Evolutionary conservation across 2,888 invertebrate genomes (phyloP).

Genomic region (Macropis europaea): DNA sequence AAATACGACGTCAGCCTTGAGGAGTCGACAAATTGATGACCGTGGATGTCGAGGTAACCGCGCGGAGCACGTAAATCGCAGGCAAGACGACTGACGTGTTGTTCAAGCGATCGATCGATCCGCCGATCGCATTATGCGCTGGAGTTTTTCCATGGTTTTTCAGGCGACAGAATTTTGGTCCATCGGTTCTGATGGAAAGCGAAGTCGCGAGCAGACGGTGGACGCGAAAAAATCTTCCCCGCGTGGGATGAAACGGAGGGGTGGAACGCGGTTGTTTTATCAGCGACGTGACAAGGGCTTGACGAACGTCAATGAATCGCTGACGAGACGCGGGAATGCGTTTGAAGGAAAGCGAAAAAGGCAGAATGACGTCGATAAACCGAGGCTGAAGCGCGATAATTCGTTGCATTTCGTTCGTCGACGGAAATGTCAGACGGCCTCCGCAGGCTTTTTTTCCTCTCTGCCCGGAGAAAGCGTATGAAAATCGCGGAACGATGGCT

Average conservation of each 20-base stretch:
- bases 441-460: background rate
- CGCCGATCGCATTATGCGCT: no score
- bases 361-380: constrained; percentile 1
- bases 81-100: constrained; percentile 16
- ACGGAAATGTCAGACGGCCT: no score
- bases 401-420: background rate
- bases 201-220: no score
- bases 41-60: background rate
- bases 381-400: background rate
- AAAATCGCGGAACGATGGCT: no score
- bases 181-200: no score
- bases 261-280: constrained; percentile 20
- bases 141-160: no score
- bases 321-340: constrained; percentile 11
- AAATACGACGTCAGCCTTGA: background rate
- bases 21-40: constrained; percentile 39
- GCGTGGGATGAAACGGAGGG: background rate
- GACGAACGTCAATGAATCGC: constrained; percentile 22
- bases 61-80: constrained; percentile 19
- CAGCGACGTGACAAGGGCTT: constrained; percentile 10
- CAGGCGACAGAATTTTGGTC: no score
- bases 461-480: background rate
- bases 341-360: constrained; percentile 14
- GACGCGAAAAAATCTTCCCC: background rate
- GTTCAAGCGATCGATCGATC: constrained; percentile 18